These are phyloP conservation scores for Melanocharis versteri DNA, from an alignment of 2,113 vertebrate genomes.

Conservation along the genomic window DNA sequence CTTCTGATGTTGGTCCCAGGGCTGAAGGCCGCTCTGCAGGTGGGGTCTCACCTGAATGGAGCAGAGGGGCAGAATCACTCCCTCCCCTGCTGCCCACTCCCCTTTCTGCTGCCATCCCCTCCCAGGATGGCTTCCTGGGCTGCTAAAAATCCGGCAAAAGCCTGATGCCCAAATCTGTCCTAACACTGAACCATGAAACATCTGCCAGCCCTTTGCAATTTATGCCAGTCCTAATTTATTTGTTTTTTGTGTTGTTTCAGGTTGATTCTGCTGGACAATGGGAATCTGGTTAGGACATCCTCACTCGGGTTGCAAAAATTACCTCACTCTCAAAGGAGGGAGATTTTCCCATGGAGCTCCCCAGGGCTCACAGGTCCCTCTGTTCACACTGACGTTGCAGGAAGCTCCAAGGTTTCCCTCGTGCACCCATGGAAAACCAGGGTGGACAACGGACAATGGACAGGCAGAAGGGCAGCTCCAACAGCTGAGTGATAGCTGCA, in stretches of 20 bases:
- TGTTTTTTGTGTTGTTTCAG: not conserved
- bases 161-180: not conserved
- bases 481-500: not conserved
- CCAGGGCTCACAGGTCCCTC: not conserved
- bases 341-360: not conserved
- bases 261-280: not conserved
- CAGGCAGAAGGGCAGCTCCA: not conserved
- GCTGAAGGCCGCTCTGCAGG: not conserved
- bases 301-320: not conserved
- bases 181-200: not conserved
- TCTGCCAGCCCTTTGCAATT: not conserved
- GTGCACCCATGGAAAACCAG: not conserved
- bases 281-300: not conserved
- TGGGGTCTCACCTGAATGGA: not conserved
- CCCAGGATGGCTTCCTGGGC: not conserved
- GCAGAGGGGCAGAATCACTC: not conserved
- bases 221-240: not conserved
- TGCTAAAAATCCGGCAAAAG: not conserved
- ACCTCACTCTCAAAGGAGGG: not conserved
- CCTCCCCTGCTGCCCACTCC: not conserved
- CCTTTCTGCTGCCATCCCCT: no score
- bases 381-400: rapidly evolving
- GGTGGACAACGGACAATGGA: no score
- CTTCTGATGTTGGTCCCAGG: not conserved
- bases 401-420: not conserved